Conservation (phyloP, 2,888 invertebrate genomes). For the Bombylius major region DNA sequence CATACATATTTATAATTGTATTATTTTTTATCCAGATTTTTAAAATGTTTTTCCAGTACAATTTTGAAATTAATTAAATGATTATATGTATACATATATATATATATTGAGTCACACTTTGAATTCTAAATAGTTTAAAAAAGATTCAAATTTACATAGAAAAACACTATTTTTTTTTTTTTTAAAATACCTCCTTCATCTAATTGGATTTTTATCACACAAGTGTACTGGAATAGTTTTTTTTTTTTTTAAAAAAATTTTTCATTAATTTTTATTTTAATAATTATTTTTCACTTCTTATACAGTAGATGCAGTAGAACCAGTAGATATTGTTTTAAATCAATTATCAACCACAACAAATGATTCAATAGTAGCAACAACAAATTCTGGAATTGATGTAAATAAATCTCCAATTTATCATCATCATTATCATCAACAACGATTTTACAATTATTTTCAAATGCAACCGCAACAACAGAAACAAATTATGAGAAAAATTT, state of each 20-base stretch:
- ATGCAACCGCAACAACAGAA: neutral
- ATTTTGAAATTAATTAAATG: too few species aligned
- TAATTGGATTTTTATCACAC: too few species aligned
- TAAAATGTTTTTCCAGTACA: too few species aligned
- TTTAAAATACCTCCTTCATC: too few species aligned
- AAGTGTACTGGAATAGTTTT: neutral
- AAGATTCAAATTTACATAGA: too few species aligned
- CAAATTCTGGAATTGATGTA: neutral
- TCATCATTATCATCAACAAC: neutral
- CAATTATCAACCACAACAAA: neutral
- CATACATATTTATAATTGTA: neutral
- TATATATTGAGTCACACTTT: neutral
- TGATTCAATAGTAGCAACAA: too few species aligned
- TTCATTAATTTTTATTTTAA: neutral
- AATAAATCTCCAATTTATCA: neutral
- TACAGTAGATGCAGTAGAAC: constrained; percentile 5
- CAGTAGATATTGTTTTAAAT: neutral
- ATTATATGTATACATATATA: too few species aligned
- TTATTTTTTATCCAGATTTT: too few species aligned
- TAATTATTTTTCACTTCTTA: neutral
- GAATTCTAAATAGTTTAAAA: neutral
- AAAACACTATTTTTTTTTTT: too few species aligned
- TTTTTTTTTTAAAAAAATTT: too few species aligned
- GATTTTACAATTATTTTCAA: neutral
- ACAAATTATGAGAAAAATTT: neutral